These are phyloP conservation scores for Chelonia mydas DNA, from an alignment of 2,797 vertebrate species.

Conservation along the genomic window DNA sequence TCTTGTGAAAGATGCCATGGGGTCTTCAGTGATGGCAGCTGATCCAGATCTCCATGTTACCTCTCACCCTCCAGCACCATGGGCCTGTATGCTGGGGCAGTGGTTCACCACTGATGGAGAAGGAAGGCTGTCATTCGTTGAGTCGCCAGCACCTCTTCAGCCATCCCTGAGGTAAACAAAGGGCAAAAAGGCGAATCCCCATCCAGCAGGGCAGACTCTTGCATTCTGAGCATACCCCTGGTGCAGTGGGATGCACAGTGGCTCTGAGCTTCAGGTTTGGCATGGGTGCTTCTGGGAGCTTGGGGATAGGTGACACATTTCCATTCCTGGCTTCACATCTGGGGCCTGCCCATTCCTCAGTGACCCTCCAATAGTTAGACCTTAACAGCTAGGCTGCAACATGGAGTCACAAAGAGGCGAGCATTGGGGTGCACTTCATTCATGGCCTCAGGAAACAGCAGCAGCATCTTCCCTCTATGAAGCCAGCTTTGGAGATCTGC, in stretches of 20 bases:
- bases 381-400: neutral
- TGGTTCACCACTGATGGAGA: neutral
- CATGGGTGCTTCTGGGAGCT: neutral
- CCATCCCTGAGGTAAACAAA: neutral
- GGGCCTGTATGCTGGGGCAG: neutral
- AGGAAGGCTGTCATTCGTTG: neutral
- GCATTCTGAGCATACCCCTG: neutral
- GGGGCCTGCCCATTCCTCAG: neutral
- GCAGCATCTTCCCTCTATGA: neutral
- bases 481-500: neutral
- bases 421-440: neutral
- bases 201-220: neutral
- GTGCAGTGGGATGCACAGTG: no score
- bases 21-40: neutral
- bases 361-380: neutral
- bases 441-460: neutral
- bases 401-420: neutral
- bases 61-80: neutral
- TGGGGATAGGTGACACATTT: neutral
- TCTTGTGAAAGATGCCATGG: neutral
- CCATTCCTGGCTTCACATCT: neutral
- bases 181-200: neutral
- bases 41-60: neutral
- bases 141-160: neutral
- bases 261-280: neutral